Evolutionary conservation across 2,113 vertebrate genomes (phyloP).

Genomic region (Eudorcas thomsonii): DNA sequence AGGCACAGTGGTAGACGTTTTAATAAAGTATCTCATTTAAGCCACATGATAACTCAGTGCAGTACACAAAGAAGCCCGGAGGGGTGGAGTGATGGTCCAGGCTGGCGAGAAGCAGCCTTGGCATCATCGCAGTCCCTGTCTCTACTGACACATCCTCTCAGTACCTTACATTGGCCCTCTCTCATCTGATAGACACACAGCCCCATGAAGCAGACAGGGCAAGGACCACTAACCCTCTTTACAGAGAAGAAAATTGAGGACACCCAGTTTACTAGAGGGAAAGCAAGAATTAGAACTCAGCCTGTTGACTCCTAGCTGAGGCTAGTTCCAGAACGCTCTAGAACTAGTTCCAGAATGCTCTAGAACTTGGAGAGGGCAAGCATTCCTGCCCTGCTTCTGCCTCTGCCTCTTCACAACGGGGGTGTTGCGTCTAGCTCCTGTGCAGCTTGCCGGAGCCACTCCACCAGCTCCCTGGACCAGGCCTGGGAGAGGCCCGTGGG

Average conservation of each 20-base stretch:
- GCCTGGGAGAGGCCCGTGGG: neutral
- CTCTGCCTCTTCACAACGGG: neutral
- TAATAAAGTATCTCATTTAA: neutral
- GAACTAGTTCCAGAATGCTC: neutral
- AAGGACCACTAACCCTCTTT: neutral
- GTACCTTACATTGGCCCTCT: fast-evolving
- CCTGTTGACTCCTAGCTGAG: neutral
- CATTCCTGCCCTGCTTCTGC: neutral
- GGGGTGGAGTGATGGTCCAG: neutral
- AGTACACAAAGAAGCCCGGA: neutral
- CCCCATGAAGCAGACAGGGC: neutral
- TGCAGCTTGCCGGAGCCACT: neutral
- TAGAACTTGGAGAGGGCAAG: neutral
- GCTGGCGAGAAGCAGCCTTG: neutral
- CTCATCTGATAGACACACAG: neutral
- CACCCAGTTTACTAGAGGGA: neutral
- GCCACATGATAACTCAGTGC: neutral
- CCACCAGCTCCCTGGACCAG: neutral
- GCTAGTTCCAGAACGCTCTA: neutral
- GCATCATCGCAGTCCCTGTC: neutral
- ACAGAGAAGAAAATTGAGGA: neutral
- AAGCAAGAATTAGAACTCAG: neutral
- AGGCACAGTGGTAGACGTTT: neutral
- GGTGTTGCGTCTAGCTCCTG: neutral
- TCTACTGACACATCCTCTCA: neutral